Conservation (phyloP, 2,113 vertebrate species). For the Eptesicus fuscus region DNA sequence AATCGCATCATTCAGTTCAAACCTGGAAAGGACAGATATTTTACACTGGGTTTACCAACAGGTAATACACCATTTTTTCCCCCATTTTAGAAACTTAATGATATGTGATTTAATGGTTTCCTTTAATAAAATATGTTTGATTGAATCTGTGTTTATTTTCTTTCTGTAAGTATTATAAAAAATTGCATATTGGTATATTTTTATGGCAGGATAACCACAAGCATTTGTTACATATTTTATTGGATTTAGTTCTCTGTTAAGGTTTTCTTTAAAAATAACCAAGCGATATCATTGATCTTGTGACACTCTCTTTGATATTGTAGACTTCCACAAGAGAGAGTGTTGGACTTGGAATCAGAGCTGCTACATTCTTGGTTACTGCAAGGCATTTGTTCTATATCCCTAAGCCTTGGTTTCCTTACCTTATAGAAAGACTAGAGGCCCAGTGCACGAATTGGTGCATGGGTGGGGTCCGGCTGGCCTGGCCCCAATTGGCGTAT, state of each 20-base stretch:
- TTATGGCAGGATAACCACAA: constrained; percentile 3
- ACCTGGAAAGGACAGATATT: constrained; percentile 89
- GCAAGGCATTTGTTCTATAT: neutral
- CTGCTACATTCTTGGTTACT: neutral
- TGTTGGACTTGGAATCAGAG: neutral
- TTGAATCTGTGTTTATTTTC: neutral
- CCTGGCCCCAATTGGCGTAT: no score
- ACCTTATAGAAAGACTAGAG: neutral
- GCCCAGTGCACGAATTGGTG: no score
- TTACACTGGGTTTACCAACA: constrained; percentile 95
- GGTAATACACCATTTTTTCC: constrained; percentile 80
- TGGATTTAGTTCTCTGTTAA: neutral
- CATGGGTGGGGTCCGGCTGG: no score
- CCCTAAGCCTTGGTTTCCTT: neutral
- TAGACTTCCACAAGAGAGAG: neutral
- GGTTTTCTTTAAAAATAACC: neutral
- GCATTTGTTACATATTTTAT: neutral
- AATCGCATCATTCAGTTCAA: constrained; percentile 94
- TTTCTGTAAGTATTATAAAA: constrained; percentile 12
- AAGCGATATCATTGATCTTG: neutral
- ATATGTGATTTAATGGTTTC: neutral
- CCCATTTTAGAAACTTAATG: neutral
- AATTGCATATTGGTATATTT: neutral
- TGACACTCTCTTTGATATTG: neutral
- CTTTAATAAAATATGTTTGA: constrained; percentile 5